These are phyloP conservation scores for Lasioglossum figueresi DNA, from an alignment of 2,888 invertebrate genomes.

Conservation along the genomic window DNA sequence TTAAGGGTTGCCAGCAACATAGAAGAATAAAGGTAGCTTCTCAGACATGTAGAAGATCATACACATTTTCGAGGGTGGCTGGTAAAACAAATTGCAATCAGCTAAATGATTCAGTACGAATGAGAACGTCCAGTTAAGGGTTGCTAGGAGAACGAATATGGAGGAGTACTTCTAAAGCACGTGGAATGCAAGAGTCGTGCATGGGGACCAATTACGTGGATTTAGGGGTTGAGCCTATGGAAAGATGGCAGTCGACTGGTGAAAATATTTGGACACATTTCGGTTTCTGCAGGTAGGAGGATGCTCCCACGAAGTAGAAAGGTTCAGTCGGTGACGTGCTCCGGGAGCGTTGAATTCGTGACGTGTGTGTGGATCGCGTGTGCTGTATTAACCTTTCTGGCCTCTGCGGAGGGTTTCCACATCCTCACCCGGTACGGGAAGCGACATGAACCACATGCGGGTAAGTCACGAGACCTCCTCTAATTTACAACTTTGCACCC, in stretches of 20 bases:
- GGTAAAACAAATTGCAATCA: neutral
- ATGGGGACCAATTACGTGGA: neutral
- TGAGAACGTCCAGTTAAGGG: neutral
- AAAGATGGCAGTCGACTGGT: neutral
- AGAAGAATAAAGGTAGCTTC: neutral
- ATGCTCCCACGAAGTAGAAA: conserved; percentile 67
- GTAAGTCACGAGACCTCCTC: conserved; percentile 59
- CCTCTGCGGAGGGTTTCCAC: conserved; percentile 74
- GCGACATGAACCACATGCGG: conserved; percentile 66
- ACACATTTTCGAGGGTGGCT: neutral
- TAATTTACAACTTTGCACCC: neutral
- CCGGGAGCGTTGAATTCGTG: conserved; percentile 65
- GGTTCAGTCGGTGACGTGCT: conserved; percentile 55
- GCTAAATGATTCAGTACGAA: neutral
- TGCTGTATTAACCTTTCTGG: conserved; percentile 70
- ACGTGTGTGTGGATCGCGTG: conserved; percentile 75
- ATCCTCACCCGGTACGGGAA: conserved; percentile 76
- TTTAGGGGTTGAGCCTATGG: neutral
- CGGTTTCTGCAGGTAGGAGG: conserved; percentile 33
- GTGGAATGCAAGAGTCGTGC: neutral
- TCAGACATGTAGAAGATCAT: neutral
- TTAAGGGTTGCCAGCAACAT: neutral
- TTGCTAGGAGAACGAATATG: neutral
- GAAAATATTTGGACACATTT: conserved; percentile 20
- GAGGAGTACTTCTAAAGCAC: neutral